These are phyloP conservation scores for Aphelocoma coerulescens DNA, from an alignment of 2,113 vertebrate species.

Conservation along the genomic window DNA sequence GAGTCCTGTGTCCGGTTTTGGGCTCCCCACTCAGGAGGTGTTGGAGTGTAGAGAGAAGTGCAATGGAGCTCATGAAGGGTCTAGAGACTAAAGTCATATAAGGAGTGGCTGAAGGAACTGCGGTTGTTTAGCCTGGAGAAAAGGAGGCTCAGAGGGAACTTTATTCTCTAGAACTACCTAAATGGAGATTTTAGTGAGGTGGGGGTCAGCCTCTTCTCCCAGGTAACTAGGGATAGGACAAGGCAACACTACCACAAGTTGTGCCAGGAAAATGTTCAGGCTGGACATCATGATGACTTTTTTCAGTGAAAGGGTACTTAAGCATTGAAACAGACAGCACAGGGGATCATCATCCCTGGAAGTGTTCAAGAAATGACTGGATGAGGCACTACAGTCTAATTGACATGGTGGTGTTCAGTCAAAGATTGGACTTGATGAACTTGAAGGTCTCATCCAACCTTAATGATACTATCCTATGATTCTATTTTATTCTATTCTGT, in stretches of 20 bases:
- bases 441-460: not conserved
- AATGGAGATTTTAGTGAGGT: not conserved
- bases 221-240: not conserved
- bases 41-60: not conserved
- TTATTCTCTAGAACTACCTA: not conserved
- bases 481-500: not conserved
- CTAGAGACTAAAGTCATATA: not conserved
- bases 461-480: not conserved
- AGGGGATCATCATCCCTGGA: not conserved
- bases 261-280: not conserved
- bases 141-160: not conserved
- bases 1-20: not conserved
- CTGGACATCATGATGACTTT: not conserved
- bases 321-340: not conserved
- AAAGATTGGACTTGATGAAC: not conserved
- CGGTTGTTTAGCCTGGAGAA: not conserved
- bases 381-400: not conserved
- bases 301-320: not conserved
- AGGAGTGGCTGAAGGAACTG: not conserved
- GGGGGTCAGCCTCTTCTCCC: not conserved
- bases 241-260: not conserved
- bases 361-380: not conserved
- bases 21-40: no score
- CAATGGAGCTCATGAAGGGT: not conserved
- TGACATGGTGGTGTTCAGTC: rapidly evolving